phyloP scores from a whole-genome alignment of 2,888 invertebrate species.

The Dolichomitus sp. region DNA sequence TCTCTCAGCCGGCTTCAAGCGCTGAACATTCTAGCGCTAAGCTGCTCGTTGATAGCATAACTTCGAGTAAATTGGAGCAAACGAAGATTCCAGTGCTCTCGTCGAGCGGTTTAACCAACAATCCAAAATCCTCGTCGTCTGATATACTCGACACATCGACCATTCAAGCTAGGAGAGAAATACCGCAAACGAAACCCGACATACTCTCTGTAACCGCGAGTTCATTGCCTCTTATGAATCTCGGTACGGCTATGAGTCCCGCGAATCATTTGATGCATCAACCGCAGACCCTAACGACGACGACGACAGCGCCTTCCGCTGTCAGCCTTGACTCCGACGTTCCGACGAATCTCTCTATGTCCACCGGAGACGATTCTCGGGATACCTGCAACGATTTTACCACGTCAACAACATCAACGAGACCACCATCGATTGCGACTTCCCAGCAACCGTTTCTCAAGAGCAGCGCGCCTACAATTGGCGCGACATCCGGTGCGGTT shows the following conservation, averaged over 20 bases:
- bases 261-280: conserved; percentile 63
- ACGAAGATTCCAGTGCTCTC: conserved; percentile 61
- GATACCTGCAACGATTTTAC: conserved; percentile 77
- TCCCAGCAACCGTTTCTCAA: conserved; percentile 72
- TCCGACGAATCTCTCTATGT: conserved; percentile 83
- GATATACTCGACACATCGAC: conserved; percentile 67
- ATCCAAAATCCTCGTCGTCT: conserved; percentile 63
- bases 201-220: conserved; percentile 73
- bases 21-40: conserved; percentile 69
- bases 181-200: conserved; percentile 76
- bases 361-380: conserved; percentile 76
- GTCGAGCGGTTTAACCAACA: conserved; percentile 51
- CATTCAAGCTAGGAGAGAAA: conserved; percentile 71
- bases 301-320: conserved; percentile 53
- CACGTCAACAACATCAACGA: conserved; percentile 68
- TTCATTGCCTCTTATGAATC: conserved; percentile 67
- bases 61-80: conserved; percentile 65
- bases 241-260: conserved; percentile 63
- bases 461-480: conserved; percentile 71
- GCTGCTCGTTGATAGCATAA: conserved; percentile 71
- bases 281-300: conserved; percentile 50
- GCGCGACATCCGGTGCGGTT: conserved; percentile 76
- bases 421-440: conserved; percentile 31
- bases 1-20: conserved; percentile 37
- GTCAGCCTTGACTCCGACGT: conserved; percentile 77